Percentiles rank a stretch among this genome's conserved stretches.
Conservation (phyloP, 1,140 invertebrate genomes). For the Listronotus oregonensis region DNA sequence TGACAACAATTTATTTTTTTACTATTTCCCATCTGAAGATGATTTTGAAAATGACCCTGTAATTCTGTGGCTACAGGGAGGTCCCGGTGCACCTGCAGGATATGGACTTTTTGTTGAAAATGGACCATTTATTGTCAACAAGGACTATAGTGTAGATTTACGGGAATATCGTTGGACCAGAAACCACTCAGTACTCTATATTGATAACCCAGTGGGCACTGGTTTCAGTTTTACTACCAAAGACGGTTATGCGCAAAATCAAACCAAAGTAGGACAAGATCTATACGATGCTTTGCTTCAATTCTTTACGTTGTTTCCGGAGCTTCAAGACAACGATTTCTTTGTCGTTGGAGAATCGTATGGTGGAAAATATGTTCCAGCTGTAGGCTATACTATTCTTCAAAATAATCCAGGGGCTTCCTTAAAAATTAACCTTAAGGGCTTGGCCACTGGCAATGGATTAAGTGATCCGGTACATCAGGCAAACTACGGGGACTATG, state of each 20-base stretch:
- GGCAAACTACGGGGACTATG: constrained; percentile 69
- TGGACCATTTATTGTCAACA: constrained; percentile 27
- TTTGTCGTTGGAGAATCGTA: constrained; percentile 85
- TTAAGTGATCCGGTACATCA: constrained; percentile 74
- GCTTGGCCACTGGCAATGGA: constrained; percentile 74
- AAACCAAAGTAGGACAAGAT: constrained; percentile 67
- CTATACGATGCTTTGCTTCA: constrained; percentile 68
- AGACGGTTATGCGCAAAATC: constrained; percentile 65
- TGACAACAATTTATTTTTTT: constrained; percentile 75
- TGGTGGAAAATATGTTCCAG: constrained; percentile 80
- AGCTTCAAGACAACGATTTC: constrained; percentile 68
- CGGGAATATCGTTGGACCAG: constrained; percentile 69
- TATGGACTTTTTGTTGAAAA: constrained; percentile 23
- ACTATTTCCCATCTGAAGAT: constrained; percentile 71
- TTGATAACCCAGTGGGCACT: constrained; percentile 84
- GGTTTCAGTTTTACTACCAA: constrained; percentile 72
- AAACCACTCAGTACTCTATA: constrained; percentile 75
- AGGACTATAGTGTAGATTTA: constrained; percentile 5
- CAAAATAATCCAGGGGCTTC: constrained; percentile 64
- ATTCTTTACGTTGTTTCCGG: constrained; percentile 73
- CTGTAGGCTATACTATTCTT: constrained; percentile 73
- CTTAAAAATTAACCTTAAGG: constrained; percentile 69
- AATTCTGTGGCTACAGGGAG: constrained; percentile 75
- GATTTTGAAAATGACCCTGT: constrained; percentile 62
- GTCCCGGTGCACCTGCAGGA: constrained; percentile 59